Evolutionary conservation across 2,113 vertebrate species (phyloP).

Genomic region (Pachypanchax playfairii): DNA sequence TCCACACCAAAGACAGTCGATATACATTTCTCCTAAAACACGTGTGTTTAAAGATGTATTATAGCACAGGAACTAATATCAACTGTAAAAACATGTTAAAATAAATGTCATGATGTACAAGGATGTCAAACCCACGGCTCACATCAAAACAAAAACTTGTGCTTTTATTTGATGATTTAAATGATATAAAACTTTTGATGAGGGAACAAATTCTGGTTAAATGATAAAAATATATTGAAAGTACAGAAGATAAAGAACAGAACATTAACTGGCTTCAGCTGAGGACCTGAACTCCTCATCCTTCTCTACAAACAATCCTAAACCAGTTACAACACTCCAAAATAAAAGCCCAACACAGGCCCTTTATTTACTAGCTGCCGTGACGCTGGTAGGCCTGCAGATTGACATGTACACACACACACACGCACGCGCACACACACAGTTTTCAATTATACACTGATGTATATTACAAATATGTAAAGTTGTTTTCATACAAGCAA

Average conservation of each 20-base stretch:
- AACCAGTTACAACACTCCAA: constrained; percentile 41
- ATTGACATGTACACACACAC: constrained; percentile 45
- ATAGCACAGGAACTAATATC: background rate
- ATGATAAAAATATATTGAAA: constrained; percentile 17
- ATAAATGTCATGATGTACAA: background rate
- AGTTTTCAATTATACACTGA: constrained; percentile 53
- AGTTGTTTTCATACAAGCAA: constrained; percentile 55
- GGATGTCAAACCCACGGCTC: background rate
- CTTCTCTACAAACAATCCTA: constrained; percentile 32
- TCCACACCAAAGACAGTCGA: background rate
- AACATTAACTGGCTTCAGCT: constrained; percentile 7
- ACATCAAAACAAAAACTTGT: constrained; percentile 17
- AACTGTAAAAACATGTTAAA: constrained; percentile 2
- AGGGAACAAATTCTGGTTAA: constrained; percentile 5
- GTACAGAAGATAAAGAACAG: background rate
- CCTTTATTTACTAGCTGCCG: constrained; percentile 72
- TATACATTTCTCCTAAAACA: background rate
- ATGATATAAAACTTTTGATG: constrained; percentile 11
- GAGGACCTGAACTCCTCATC: constrained; percentile 16
- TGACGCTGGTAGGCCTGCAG: constrained; percentile 51
- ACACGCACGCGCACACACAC: constrained; percentile 46
- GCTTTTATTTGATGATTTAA: constrained; percentile 36
- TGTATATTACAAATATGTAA: constrained; percentile 73
- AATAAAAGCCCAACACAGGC: constrained; percentile 56
- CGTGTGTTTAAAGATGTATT: background rate